These are phyloP conservation scores for Triplophysa tibetana DNA, from an alignment of 2,113 vertebrate species.

Conservation along the genomic window DNA sequence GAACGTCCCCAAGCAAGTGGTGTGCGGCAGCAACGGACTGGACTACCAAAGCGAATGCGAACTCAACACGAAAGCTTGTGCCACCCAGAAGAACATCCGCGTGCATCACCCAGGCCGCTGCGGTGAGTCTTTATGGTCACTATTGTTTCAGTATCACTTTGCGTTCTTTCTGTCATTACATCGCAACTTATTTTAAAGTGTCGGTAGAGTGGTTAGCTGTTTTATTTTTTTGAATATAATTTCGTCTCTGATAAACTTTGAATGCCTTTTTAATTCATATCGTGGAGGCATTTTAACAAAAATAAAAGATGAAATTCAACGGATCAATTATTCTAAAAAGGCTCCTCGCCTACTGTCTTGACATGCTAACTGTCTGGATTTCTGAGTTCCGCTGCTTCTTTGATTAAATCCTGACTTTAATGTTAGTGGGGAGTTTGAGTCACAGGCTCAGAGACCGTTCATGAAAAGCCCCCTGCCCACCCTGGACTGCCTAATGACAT, in stretches of 20 bases:
- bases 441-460: constrained; percentile 23
- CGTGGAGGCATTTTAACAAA: background rate
- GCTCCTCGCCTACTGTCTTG: constrained; percentile 25
- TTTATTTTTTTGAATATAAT: background rate
- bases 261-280: constrained; percentile 16
- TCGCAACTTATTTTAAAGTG: background rate
- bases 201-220: background rate
- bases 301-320: constrained; percentile 23
- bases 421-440: constrained; percentile 44
- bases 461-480: constrained; percentile 39
- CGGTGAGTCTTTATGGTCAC: constrained; percentile 74
- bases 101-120: constrained; percentile 85
- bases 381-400: constrained; percentile 29
- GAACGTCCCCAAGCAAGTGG: constrained; percentile 62
- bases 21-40: constrained; percentile 89
- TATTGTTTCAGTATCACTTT: background rate
- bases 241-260: background rate
- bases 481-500: constrained; percentile 45
- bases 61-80: constrained; percentile 85
- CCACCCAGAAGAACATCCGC: constrained; percentile 83
- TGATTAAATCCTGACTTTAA: constrained; percentile 47
- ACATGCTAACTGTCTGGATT: constrained; percentile 36
- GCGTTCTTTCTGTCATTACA: background rate
- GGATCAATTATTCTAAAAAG: constrained; percentile 29
- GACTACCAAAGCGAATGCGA: constrained; percentile 88